These are phyloP conservation scores for Eurypyga helias DNA, from an alignment of 2,113 vertebrate genomes.

Conservation along the genomic window DNA sequence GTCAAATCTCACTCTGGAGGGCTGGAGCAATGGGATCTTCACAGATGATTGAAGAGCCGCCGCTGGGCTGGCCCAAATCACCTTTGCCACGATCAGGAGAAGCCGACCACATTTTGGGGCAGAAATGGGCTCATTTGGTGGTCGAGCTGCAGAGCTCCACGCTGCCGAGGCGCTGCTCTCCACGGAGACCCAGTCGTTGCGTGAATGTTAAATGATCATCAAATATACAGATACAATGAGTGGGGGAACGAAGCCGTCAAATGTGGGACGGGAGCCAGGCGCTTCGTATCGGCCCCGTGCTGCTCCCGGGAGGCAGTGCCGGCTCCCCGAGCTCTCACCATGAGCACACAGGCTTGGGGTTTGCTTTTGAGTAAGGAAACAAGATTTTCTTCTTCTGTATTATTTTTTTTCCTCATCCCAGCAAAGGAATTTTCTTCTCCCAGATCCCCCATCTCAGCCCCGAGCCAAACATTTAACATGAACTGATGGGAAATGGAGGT, in stretches of 20 bases:
- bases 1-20: neutral
- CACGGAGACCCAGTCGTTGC: fast-evolving
- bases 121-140: fast-evolving
- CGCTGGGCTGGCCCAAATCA: neutral
- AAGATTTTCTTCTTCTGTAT: neutral
- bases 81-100: neutral
- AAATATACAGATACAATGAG: neutral
- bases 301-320: neutral
- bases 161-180: fast-evolving
- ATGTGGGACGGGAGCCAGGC: neutral
- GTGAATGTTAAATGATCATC: neutral
- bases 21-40: neutral
- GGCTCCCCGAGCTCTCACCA: neutral
- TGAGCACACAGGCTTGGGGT: fast-evolving
- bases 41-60: fast-evolving
- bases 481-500: neutral
- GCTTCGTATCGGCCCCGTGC: neutral
- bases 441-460: neutral
- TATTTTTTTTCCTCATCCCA: neutral
- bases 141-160: neutral
- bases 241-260: neutral
- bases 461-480: neutral
- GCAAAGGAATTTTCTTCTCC: neutral
- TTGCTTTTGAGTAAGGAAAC: neutral
- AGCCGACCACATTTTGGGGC: neutral